Evolutionary conservation across 1,140 invertebrate species (phyloP), one percentile per base, ranked within the genome.

Genomic region (Rhyacophila brunnea): DNA sequence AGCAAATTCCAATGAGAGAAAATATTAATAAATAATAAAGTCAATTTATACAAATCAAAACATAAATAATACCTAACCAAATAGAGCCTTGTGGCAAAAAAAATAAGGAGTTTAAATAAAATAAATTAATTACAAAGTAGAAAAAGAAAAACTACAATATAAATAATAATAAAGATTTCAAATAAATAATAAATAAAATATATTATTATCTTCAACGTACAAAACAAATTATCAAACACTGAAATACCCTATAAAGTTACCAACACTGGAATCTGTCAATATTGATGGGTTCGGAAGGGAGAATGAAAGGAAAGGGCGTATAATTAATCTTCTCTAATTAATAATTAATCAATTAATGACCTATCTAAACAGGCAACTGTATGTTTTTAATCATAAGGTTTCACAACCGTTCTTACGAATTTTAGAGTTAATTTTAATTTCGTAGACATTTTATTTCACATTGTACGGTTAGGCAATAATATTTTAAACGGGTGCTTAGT

Each of bases 181-280:
- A 28, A 53, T 58, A 58, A 58, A 58, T 58, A 58, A 50, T 50
- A 28, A 28, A 28, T 28, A 50, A 42, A 58, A 50, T 28, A 28
- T 43, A 34, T 47, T 57, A 15, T 48, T 45, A 45, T 48, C 44
- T 38, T 54, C 52, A 57, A 57, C 2, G 32, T 17, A 57, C 55
- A 48, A 46, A 19, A 57, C 55, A 48, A 60, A 20, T 43, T 45
- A 28, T 45, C 17, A 52, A 52, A 59, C 48, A 59, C 42, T 52
- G 34, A 47, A 57, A 38, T 48, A 60, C 52, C 32, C 32, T 58
- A 7, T 42, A 23, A 35, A 48, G 43, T 54, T 58, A 58, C 54
- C 63, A 65, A 65, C 63, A 65, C 63, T 34, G 63, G 58, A 65
- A 58, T 65, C 63, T 65, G 63, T 65, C 63, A 65, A 65, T 65